Evolutionary conservation across 2,888 invertebrate genomes (phyloP).

Genomic region (Heteromurus nitidus): DNA sequence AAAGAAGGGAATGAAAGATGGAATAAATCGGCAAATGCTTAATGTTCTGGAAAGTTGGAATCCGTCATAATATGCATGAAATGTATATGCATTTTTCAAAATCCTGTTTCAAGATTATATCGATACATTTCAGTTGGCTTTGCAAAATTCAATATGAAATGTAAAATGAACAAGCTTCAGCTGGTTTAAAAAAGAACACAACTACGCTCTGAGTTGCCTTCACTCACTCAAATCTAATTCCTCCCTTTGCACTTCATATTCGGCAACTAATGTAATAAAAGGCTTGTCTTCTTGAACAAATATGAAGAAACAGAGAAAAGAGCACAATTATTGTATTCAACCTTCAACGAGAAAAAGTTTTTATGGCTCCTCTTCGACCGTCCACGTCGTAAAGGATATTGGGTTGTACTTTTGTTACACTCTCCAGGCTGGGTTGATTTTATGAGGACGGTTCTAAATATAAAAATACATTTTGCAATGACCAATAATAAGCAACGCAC

Average conservation of each 20-base stretch:
- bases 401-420: background rate
- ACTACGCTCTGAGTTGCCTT: background rate
- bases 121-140: too few relatives aligned
- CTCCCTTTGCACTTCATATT: background rate
- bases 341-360: background rate
- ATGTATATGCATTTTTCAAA: too few relatives aligned
- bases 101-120: too few relatives aligned
- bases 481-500: background rate
- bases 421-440: background rate
- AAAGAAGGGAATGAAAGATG: too few relatives aligned
- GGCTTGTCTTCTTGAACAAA: too few relatives aligned
- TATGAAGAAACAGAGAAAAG: too few relatives aligned
- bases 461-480: background rate
- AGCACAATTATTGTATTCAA: too few relatives aligned
- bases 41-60: too few relatives aligned
- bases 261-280: background rate
- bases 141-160: too few relatives aligned
- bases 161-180: too few relatives aligned
- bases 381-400: background rate
- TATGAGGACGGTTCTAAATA: background rate
- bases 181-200: background rate
- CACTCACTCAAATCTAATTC: background rate
- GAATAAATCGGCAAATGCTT: too few relatives aligned
- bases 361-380: slow-evolving; percentile 9
- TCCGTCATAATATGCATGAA: too few relatives aligned